phyloP scores from a whole-genome alignment of 2,888 invertebrate species.

The Ophion costatus region DNA sequence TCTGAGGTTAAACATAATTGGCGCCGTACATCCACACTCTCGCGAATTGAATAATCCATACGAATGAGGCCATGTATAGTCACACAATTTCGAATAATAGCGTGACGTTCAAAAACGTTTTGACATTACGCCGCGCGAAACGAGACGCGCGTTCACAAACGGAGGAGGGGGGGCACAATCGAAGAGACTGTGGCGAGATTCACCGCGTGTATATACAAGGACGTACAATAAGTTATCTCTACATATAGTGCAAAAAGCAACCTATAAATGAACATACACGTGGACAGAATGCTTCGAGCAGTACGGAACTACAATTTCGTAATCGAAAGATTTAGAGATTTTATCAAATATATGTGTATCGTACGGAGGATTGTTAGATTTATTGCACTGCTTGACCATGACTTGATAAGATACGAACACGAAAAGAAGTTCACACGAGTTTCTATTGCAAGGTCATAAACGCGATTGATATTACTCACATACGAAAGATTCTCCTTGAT shows the following conservation, averaged over 20 bases:
- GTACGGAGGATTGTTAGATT: neutral
- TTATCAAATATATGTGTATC: no score
- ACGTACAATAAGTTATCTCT: neutral
- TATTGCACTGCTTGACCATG: conserved; percentile 62
- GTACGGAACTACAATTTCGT: conserved; percentile 26
- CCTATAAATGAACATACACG: no score
- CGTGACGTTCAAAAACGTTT: no score
- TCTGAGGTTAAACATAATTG: no score
- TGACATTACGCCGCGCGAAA: neutral
- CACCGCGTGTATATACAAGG: conserved; percentile 6
- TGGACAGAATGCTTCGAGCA: neutral
- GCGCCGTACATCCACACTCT: no score
- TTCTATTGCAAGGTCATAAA: neutral
- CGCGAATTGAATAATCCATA: no score
- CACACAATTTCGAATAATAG: no score
- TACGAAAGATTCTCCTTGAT: neutral
- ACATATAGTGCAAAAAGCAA: neutral
- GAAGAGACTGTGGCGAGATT: conserved; percentile 7
- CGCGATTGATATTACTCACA: no score
- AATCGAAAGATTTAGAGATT: neutral
- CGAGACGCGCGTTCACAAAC: neutral
- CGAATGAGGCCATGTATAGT: no score
- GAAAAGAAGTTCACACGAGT: conserved; percentile 33
- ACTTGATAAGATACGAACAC: conserved; percentile 70
- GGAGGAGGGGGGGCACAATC: conserved; percentile 1